Evolutionary conservation across 2,113 vertebrate genomes (phyloP).

Genomic region (Pomatorhinus ruficollis): DNA sequence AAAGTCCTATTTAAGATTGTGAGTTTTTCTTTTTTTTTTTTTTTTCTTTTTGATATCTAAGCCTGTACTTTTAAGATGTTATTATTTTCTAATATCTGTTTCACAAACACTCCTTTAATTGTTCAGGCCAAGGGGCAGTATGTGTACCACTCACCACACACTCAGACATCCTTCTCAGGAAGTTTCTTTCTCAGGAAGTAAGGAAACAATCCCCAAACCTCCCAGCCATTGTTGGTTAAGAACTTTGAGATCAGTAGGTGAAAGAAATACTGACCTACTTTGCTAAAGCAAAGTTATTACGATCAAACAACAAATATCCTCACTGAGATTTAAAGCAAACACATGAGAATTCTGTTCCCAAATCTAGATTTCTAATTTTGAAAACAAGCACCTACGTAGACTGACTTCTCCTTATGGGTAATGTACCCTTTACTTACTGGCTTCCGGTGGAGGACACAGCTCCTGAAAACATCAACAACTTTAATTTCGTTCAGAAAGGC

Average conservation of each 20-base stretch:
- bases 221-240: not conserved
- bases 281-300: not conserved
- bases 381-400: not conserved
- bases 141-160: not conserved
- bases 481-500: not conserved
- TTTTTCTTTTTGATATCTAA: not conserved
- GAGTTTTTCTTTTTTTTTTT: rapidly evolving
- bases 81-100: not conserved
- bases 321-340: not conserved
- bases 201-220: not conserved
- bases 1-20: not conserved
- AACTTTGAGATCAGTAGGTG: not conserved
- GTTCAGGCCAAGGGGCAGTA: not conserved
- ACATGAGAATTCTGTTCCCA: not conserved
- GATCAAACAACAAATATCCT: not conserved
- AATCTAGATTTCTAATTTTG: not conserved
- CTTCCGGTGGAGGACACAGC: not conserved
- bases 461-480: not conserved
- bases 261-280: not conserved
- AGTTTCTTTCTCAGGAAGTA: not conserved
- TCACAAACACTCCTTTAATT: not conserved
- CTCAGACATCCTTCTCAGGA: not conserved
- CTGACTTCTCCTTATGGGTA: not conserved
- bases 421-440: not conserved
- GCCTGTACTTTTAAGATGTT: not conserved